Conservation (phyloP, 2,888 invertebrate species). For the Hirtodrosophila histrioides region DNA sequence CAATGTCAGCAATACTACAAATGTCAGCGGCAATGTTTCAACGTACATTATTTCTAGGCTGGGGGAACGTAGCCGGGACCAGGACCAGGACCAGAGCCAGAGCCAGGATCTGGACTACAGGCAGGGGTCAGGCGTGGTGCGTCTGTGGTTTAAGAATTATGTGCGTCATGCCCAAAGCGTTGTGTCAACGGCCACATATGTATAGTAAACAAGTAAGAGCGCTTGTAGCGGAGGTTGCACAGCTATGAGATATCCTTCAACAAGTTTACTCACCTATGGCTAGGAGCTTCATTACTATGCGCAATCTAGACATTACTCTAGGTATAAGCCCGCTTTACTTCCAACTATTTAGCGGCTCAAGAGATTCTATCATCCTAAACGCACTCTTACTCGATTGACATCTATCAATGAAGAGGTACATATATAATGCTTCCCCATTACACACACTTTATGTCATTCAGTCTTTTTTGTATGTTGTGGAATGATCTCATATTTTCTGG, state of each 20-base stretch:
- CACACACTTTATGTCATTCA: too few relatives aligned
- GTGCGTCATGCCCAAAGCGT: constrained; percentile 73
- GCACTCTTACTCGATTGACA: too few relatives aligned
- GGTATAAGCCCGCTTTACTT: too few relatives aligned
- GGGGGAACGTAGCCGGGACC: not conserved
- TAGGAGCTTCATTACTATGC: too few relatives aligned
- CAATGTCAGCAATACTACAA: constrained; percentile 59
- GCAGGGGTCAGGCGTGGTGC: constrained; percentile 15
- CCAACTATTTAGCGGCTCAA: too few relatives aligned
- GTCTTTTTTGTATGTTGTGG: too few relatives aligned
- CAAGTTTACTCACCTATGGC: too few relatives aligned
- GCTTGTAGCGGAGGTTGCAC: not conserved
- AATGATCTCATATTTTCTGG: too few relatives aligned
- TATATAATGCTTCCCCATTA: too few relatives aligned
- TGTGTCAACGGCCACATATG: constrained; percentile 65
- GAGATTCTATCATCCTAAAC: too few relatives aligned
- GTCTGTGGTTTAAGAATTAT: constrained; percentile 74
- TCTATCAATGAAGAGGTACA: too few relatives aligned
- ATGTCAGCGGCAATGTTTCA: constrained; percentile 60
- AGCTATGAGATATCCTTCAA: not conserved
- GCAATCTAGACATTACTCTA: too few relatives aligned
- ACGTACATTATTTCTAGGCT: constrained; percentile 50
- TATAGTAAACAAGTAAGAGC: constrained; percentile 6
- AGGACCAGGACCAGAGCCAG: not conserved
- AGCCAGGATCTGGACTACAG: not conserved